Evolutionary conservation across 2,888 invertebrate genomes (phyloP).

Genomic region (Idaea aversata): DNA sequence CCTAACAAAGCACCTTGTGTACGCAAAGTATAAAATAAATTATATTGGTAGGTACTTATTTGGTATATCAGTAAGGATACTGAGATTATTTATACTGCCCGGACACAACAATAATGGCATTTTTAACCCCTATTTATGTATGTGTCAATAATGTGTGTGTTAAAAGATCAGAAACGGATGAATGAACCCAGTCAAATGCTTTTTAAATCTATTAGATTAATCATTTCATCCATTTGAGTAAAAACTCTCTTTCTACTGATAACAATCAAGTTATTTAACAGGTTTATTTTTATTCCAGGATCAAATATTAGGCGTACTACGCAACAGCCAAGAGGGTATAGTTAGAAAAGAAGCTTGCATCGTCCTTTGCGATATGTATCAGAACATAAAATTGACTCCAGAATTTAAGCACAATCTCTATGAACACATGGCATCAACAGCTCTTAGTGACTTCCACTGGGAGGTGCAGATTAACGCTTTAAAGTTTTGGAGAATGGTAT

Average conservation of each 20-base stretch:
- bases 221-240: neutral
- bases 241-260: too few species aligned
- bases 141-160: neutral
- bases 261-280: too few species aligned
- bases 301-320: constrained; percentile 78
- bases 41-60: neutral
- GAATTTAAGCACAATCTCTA: constrained; percentile 79
- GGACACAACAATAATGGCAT: neutral
- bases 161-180: neutral
- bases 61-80: neutral
- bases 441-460: constrained; percentile 88
- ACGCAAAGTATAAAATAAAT: neutral
- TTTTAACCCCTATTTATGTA: neutral
- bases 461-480: constrained; percentile 88
- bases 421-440: constrained; percentile 83
- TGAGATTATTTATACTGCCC: neutral
- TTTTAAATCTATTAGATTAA: neutral
- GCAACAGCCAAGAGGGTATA: constrained; percentile 87
- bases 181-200: neutral
- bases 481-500: constrained; percentile 86
- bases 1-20: neutral
- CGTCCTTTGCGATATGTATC: constrained; percentile 83
- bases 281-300: constrained; percentile 53
- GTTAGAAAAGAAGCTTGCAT: constrained; percentile 87
- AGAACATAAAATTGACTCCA: constrained; percentile 81